These are phyloP conservation scores for Lates calcarifer DNA, from an alignment of 2,113 vertebrate species.

Conservation along the genomic window DNA sequence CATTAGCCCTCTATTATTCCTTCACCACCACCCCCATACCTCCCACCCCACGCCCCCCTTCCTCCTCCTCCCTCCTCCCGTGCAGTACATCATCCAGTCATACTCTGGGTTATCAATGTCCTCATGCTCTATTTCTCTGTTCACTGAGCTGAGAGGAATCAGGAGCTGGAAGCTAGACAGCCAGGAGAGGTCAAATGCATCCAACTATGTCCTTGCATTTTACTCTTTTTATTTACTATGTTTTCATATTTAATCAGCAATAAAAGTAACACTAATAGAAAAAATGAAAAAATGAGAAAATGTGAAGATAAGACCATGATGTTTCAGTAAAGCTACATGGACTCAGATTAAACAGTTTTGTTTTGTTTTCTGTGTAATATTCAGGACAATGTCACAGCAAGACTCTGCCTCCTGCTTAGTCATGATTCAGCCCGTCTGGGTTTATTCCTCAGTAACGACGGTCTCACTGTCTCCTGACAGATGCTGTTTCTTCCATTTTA, in stretches of 20 bases:
- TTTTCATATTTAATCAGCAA: too few relatives aligned
- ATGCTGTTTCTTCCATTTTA: neutral
- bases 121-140: conserved; percentile 61
- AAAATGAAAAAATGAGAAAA: too few relatives aligned
- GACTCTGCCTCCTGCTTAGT: neutral
- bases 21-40: too few relatives aligned
- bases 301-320: too few relatives aligned
- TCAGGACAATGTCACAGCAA: neutral
- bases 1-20: too few relatives aligned
- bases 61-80: neutral
- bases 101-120: neutral
- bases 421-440: accelerated
- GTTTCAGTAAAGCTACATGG: too few relatives aligned
- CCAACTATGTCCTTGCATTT: neutral
- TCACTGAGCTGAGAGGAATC: conserved; percentile 48
- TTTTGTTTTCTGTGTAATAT: neutral
- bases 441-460: neutral
- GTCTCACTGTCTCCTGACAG: neutral
- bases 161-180: neutral
- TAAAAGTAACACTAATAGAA: too few relatives aligned
- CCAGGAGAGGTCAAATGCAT: conserved; percentile 12
- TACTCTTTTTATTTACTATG: neutral
- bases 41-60: too few relatives aligned
- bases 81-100: neutral
- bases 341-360: too few relatives aligned